Conservation (phyloP, 2,888 invertebrate species). For the Epistrophe eligans region DNA sequence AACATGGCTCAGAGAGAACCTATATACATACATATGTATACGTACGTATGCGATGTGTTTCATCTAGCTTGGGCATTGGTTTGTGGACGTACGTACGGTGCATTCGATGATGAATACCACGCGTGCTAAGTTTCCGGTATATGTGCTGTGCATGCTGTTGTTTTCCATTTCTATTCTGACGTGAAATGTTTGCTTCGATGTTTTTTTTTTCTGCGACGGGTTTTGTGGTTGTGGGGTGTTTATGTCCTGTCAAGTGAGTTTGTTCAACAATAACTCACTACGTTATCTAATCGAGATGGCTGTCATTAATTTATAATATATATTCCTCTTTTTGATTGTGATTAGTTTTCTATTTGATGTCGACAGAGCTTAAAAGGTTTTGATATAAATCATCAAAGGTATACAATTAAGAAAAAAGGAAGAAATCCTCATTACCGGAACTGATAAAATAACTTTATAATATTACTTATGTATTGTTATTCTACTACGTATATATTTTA, state of each 20-base stretch:
- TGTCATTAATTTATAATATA: slow-evolving; percentile 10
- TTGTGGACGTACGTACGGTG: slow-evolving; percentile 29
- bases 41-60: slow-evolving; percentile 6
- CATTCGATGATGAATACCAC: slow-evolving; percentile 34
- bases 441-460: too few relatives aligned
- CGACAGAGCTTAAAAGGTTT: not conserved
- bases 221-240: slow-evolving; percentile 2
- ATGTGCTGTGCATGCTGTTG: not conserved
- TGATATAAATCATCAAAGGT: not conserved
- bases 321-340: not conserved
- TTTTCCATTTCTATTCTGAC: not conserved
- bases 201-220: not conserved
- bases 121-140: slow-evolving; percentile 23
- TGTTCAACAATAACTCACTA: slow-evolving; percentile 10
- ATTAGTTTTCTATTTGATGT: not conserved
- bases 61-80: slow-evolving; percentile 30
- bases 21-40: not conserved
- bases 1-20: slow-evolving; percentile 2
- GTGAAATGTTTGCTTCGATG: slow-evolving; percentile 10
- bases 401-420: not conserved
- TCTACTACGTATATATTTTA: too few relatives aligned
- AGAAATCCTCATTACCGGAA: not conserved
- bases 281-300: slow-evolving; percentile 1
- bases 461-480: too few relatives aligned
- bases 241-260: slow-evolving; percentile 1